Evolutionary conservation across 2,113 vertebrate genomes (phyloP), one percentile per base, ranked within the genome.

Genomic region (Eulemur rufifrons): DNA sequence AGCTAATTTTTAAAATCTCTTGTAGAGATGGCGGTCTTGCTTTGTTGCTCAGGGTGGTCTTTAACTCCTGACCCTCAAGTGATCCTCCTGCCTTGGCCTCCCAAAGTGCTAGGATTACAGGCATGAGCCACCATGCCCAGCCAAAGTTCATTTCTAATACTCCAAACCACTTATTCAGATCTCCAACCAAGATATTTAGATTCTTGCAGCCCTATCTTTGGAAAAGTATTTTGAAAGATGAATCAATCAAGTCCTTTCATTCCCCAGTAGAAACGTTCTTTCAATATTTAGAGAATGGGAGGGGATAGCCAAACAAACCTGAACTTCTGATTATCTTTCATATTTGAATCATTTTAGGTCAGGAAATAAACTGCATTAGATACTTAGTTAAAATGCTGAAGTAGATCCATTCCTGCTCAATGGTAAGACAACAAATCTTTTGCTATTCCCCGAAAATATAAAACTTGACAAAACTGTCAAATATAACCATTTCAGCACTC

Each of bases 161-260:
- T 47, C 14, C 42, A 42, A 37, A 42, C 39, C 42, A 63, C 37
- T 42, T 39, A 2, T 78, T 88, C 69, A 89, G 45, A 78, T 92
- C 78, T 63, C 56, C 14, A 64, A 34, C 25, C 10, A 7, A 71
- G 13, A 42, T 71, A 39, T 54, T 71, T 63, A 80, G n/a, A 50
- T 68, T 82, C 63, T 4, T 59, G 15, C n/a, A 42, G 45, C 21
- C 77, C 63, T 71, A 83, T 78, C 78, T 76, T 92, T 32, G 20
- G 84, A 71, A 92, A 92, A 39, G 37, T 81, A 23, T 45, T 95
- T 80, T 92, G 78, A 94, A 95, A 95, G 39, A 59, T 92, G 45
- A 95, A 92, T 84, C 63, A 71, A 71, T 56, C 25, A 47, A 71
- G n/a, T 71, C 8, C 34, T 89, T 89, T 73, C 47, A 37, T 80